A percentile compares a stretch with the other conserved stretches of the same genome.
Conservation (phyloP, 2,113 vertebrate species). For the Cottus gobio region DNA sequence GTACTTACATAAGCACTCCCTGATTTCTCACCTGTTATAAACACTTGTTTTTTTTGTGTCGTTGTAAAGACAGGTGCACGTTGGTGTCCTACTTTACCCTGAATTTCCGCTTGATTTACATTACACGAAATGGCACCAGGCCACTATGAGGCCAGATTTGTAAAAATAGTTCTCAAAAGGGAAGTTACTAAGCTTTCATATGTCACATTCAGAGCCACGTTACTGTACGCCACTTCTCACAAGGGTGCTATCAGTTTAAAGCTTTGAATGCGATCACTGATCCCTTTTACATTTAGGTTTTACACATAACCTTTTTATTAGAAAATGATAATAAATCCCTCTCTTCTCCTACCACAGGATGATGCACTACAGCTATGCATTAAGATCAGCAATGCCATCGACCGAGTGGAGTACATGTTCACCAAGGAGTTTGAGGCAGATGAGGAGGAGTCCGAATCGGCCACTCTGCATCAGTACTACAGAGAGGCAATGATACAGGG, state of each 20-base stretch:
- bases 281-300: background rate
- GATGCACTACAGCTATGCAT: conserved; percentile 95
- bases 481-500: conserved; percentile 98
- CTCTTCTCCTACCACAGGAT: conserved; percentile 80
- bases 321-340: background rate
- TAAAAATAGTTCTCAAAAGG: conserved; percentile 1
- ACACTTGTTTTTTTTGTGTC: background rate
- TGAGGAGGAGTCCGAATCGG: conserved; percentile 92
- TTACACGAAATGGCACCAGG: background rate
- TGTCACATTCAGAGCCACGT: background rate
- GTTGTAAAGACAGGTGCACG: conserved; percentile 13
- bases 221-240: background rate
- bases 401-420: conserved; percentile 95
- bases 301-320: background rate
- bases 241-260: background rate
- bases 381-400: conserved; percentile 93
- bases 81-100: conserved; percentile 37
- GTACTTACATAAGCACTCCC: conserved; percentile 73
- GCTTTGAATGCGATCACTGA: background rate
- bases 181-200: conserved; percentile 2
- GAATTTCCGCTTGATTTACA: conserved; percentile 7
- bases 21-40: background rate
- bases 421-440: conserved; percentile 93
- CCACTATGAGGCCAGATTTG: background rate
- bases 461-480: conserved; percentile 95